Percentiles rank a stretch among this genome's conserved stretches.
These are phyloP conservation scores for Acleris cristana DNA, from an alignment of 2,888 invertebrate species.

Conservation along the genomic window DNA sequence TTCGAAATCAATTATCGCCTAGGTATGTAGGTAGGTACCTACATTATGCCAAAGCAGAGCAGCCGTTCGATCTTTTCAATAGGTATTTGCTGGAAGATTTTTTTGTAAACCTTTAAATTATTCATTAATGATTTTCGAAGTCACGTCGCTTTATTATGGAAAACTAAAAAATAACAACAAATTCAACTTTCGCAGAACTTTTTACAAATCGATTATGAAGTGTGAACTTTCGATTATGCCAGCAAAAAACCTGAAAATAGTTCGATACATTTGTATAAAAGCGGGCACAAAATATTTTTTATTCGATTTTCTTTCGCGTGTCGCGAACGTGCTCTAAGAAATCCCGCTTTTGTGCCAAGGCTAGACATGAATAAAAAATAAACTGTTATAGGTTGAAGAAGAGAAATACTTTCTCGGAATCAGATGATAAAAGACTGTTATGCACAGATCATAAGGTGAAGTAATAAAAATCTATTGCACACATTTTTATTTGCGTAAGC, in stretches of 20 bases:
- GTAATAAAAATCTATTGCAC: background rate
- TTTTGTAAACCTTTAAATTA: no score
- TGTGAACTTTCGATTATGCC: constrained; percentile 30
- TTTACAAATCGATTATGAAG: constrained; percentile 32
- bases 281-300: constrained; percentile 11
- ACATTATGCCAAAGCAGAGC: no score
- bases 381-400: background rate
- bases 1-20: no score
- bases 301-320: constrained; percentile 10
- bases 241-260: constrained; percentile 18
- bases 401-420: constrained; percentile 9
- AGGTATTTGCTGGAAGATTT: no score
- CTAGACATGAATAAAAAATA: constrained; percentile 13
- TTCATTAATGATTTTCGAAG: background rate
- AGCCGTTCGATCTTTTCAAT: no score
- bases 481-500: no score
- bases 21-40: no score
- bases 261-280: constrained; percentile 21
- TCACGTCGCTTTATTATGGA: background rate
- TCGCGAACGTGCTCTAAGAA: constrained; percentile 14
- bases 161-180: constrained; percentile 7
- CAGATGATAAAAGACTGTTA: background rate
- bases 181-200: constrained; percentile 31
- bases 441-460: constrained; percentile 3
- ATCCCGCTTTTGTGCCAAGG: constrained; percentile 13